These are phyloP conservation scores for Drosophila gunungcola DNA, from an alignment of 1,140 invertebrate species.

Conservation along the genomic window DNA sequence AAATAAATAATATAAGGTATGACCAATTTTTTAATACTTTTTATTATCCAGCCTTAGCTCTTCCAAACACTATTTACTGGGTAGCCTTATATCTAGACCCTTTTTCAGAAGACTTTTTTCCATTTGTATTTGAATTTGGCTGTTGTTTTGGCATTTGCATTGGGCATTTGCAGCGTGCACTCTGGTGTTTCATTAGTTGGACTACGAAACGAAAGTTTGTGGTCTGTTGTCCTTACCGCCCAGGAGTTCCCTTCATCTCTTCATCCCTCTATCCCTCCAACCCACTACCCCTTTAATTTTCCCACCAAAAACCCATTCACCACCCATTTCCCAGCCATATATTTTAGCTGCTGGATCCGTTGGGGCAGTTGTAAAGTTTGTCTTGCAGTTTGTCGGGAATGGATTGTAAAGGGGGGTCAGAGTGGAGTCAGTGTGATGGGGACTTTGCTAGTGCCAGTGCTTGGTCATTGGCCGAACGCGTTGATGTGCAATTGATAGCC, in stretches of 20 bases:
- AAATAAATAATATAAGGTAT: too few relatives aligned
- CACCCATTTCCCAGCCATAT: constrained; percentile 16
- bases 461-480: constrained; percentile 47
- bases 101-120: neutral
- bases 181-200: constrained; percentile 59
- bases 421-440: constrained; percentile 1
- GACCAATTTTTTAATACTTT: too few relatives aligned
- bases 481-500: constrained; percentile 59
- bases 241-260: neutral
- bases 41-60: too few relatives aligned
- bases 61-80: neutral
- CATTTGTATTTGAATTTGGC: neutral
- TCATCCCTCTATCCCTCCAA: neutral
- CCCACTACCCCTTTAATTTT: too few relatives aligned
- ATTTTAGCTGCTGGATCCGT: constrained; percentile 33
- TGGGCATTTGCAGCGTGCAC: constrained; percentile 9
- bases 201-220: constrained; percentile 45
- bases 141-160: constrained; percentile 44
- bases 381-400: constrained; percentile 43
- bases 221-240: constrained; percentile 35
- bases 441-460: constrained; percentile 11
- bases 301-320: neutral
- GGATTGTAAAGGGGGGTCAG: constrained; percentile 31
- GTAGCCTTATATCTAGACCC: neutral
- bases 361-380: constrained; percentile 53